These are phyloP conservation scores for Plagodis pulveraria DNA, from an alignment of 2,888 invertebrate genomes.

Conservation along the genomic window DNA sequence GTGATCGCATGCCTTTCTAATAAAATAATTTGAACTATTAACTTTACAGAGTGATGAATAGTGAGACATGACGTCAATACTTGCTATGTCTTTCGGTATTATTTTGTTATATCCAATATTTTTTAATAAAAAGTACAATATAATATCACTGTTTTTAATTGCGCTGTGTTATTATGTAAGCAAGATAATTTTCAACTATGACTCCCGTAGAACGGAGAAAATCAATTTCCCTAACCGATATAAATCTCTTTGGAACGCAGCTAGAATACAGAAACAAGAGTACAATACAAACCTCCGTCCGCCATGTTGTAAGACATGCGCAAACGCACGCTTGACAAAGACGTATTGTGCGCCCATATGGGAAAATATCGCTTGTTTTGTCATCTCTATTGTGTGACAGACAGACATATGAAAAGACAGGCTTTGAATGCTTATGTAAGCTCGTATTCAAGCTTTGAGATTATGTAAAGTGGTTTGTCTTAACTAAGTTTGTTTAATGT, in stretches of 20 bases:
- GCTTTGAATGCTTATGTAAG: conserved; percentile 75
- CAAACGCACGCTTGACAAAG: conserved; percentile 59
- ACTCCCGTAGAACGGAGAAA: too few relatives aligned
- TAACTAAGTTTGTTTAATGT: conserved; percentile 32
- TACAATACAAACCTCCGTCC: conserved; percentile 56
- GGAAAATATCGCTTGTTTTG: conserved; percentile 82
- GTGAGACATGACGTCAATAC: too few relatives aligned
- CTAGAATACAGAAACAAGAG: conserved; percentile 51
- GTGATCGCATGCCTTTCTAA: too few relatives aligned
- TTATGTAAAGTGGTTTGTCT: conserved; percentile 43
- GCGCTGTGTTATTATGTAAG: too few relatives aligned
- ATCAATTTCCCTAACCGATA: neutral
- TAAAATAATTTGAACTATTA: too few relatives aligned
- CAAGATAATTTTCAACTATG: too few relatives aligned
- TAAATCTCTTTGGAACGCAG: conserved; percentile 21
- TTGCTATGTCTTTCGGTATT: too few relatives aligned
- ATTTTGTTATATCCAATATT: too few relatives aligned
- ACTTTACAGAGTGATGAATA: too few relatives aligned
- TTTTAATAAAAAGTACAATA: too few relatives aligned
- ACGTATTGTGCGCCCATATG: conserved; percentile 77
- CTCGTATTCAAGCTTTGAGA: conserved; percentile 40
- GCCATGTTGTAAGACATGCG: conserved; percentile 59
- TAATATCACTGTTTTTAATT: too few relatives aligned
- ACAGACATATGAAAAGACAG: conserved; percentile 81
- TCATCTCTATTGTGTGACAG: conserved; percentile 78